A percentile compares a stretch with the other conserved stretches of the same genome.
Evolutionary conservation across 2,113 vertebrate genomes (phyloP).

Genomic region (Odontophorus gujanensis): DNA sequence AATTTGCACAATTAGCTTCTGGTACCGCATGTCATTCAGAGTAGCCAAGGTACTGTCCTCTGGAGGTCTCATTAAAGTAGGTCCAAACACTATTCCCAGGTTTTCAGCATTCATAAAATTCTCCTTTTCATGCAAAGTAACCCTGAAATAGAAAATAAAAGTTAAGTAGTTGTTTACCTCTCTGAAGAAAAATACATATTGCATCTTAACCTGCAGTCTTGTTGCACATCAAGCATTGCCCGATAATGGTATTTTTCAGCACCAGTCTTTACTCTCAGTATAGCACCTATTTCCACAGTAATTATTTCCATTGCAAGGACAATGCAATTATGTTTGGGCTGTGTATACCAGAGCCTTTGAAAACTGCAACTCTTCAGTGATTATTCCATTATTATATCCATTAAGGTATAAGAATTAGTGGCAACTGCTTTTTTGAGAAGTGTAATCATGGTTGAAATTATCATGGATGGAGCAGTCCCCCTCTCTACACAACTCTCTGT

Average conservation of each 20-base stretch:
- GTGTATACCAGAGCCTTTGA: not conserved
- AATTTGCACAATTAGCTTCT: constrained; percentile 95
- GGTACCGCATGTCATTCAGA: constrained; percentile 96
- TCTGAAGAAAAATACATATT: not conserved
- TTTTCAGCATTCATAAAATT: constrained; percentile 98
- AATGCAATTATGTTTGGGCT: accelerated
- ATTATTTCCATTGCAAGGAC: not conserved
- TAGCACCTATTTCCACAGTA: not conserved
- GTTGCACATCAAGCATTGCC: not conserved
- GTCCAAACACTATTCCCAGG: constrained; percentile 96
- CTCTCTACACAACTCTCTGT: not conserved
- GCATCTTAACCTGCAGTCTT: not conserved
- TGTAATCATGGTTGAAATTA: not conserved
- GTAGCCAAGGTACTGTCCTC: constrained; percentile 94
- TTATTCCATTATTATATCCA: not conserved
- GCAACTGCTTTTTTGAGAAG: not conserved
- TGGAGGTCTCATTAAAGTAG: constrained; percentile 95
- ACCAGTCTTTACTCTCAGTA: not conserved
- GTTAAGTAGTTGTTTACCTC: not conserved
- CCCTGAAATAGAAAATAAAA: constrained; percentile 75
- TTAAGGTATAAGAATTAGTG: not conserved
- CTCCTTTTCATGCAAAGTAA: constrained; percentile 94
- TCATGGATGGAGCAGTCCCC: not conserved
- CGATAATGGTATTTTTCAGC: not conserved
- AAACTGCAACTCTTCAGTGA: not conserved